These are phyloP conservation scores for Drosophila mojavensis DNA, from an alignment of 1,140 invertebrate genomes.

Conservation along the genomic window DNA sequence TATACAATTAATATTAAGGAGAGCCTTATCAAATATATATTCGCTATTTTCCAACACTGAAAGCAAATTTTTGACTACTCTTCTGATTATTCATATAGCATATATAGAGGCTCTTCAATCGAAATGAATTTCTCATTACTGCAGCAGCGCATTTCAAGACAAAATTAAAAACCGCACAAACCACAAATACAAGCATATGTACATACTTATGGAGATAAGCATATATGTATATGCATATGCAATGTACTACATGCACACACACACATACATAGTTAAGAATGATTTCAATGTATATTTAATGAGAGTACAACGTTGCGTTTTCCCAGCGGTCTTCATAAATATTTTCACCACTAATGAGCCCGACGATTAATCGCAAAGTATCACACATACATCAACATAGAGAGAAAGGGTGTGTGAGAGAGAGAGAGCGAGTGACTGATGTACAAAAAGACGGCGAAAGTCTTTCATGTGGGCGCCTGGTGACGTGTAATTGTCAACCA, in stretches of 20 bases:
- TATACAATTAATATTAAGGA: no score
- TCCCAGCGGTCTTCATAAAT: conserved; percentile 70
- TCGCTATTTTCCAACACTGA: no score
- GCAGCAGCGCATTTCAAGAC: conserved; percentile 1
- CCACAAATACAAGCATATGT: neutral
- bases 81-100: neutral
- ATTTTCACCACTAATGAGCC: conserved; percentile 78
- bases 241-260: neutral
- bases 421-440: neutral
- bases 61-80: neutral
- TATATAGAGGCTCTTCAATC: no score
- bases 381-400: conserved; percentile 46
- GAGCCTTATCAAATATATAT: no score
- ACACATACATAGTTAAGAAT: conserved; percentile 24
- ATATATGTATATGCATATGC: neutral
- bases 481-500: conserved; percentile 70
- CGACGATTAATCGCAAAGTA: conserved; percentile 70
- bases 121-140: neutral
- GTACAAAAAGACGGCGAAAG: neutral
- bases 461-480: conserved; percentile 32
- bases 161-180: conserved; percentile 20
- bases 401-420: neutral
- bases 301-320: conserved; percentile 37
- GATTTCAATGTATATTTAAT: conserved; percentile 59
- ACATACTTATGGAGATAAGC: neutral